Percentiles rank a stretch among this genome's conserved stretches.
These are phyloP conservation scores for Drosophila nikananu DNA, from an alignment of 1,140 invertebrate genomes.

Conservation along the genomic window DNA sequence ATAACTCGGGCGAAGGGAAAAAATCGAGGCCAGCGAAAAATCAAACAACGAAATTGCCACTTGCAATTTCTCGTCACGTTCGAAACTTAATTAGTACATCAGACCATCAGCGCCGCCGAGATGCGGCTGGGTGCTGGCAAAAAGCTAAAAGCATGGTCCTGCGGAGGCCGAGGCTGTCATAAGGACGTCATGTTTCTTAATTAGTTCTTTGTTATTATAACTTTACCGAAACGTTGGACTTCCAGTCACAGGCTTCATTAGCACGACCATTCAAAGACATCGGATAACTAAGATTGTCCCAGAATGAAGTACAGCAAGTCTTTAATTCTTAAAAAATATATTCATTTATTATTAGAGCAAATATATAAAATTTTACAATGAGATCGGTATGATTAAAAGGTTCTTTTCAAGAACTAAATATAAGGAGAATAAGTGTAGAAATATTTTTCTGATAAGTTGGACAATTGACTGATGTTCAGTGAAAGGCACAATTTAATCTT, in stretches of 20 bases:
- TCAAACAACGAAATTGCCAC: conserved; percentile 82
- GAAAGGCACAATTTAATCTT: neutral
- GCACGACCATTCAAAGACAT: conserved; percentile 12
- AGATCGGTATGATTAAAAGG: neutral
- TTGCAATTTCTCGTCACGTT: conserved; percentile 82
- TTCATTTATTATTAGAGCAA: fast-evolving
- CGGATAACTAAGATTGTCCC: neutral
- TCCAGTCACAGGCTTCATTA: conserved; percentile 58
- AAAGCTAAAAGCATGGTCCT: conserved; percentile 3
- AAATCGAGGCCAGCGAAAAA: conserved; percentile 59
- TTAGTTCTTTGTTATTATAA: conserved; percentile 83
- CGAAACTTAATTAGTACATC: conserved; percentile 84
- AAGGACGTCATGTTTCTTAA: conserved; percentile 83
- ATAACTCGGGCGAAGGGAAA: conserved; percentile 28
- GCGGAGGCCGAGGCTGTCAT: conserved; percentile 58
- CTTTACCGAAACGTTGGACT: conserved; percentile 47
- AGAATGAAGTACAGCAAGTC: neutral
- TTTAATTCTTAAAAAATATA: neutral
- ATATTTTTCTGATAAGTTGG: too few species aligned
- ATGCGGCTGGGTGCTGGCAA: conserved; percentile 9
- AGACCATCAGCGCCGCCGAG: conserved; percentile 66
- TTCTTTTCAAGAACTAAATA: too few species aligned
- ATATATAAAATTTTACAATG: neutral
- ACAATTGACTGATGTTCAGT: neutral
- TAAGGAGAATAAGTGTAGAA: neutral